Evolutionary conservation across 2,113 vertebrate species (phyloP), one percentile per base, ranked within the genome.

Genomic region (Corythornis cristatus): DNA sequence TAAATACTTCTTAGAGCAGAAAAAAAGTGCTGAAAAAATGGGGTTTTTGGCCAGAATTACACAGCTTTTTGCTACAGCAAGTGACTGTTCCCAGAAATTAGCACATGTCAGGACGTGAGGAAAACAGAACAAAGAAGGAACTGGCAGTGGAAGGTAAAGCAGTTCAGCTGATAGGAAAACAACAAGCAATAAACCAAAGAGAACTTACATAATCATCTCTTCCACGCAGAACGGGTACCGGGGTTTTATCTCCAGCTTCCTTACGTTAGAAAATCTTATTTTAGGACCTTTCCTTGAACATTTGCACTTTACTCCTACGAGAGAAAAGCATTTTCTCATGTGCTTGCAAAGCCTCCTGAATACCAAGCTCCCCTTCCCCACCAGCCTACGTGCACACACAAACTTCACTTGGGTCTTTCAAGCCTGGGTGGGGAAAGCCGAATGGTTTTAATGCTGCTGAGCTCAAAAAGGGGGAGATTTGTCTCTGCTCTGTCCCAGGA

Each of bases 171-270:
- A 48, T 3, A 46, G 50, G 11, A 33, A 77, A 89, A 46, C 3
- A 9, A 51, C 76, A 62, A 74, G 43, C 33, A 50, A n/a, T 10
- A 57, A 89, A 91, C 5, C 53, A 86, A 77, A 43, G 64, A 58
- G 21, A 48, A 98, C 99, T 99, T 98, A 99, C 99, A 99, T 99
- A 93, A 99, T 99, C 99, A 99, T 99, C 97, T 99, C 99, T 96
- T 99, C 99, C 89, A 99, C 98, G 84, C 99, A 99, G 95, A 98
- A 99, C 0, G 99, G 99, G 97, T 99, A 98, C 97, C 99, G 99
- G 45, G 99, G 99, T 98, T 99, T 99, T 93, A 99, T 98, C 98
- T 99, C 99, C 97, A 99, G 98, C 97, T 99, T 99, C 97, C 99
- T 98, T 9, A 99, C 99, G 6, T 99, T 99, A 97, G 99, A 99